Evolutionary conservation across 2,113 vertebrate species (phyloP), one percentile per base, ranked within the genome.

Genomic region (Lepidothrix coronata): DNA sequence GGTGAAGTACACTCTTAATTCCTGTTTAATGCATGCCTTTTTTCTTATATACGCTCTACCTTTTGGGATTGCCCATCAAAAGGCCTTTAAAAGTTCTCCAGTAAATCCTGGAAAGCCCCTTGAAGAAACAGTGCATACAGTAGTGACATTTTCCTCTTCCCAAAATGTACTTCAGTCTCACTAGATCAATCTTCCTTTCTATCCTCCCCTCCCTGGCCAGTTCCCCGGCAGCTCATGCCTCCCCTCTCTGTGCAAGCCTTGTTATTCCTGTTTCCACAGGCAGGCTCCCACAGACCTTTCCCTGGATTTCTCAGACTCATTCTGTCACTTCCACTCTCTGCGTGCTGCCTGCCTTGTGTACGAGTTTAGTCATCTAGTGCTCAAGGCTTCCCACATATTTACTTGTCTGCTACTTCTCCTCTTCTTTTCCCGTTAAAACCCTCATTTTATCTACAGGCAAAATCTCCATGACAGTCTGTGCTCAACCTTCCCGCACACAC

Each of bases 301-400:
- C 79, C 27, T 41, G 51, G 59, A n/a, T 85, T 85, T 55, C 59
- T 85, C 95, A 90, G 78, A 72, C 72, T 87, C 66, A 52, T 93
- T 81, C 93, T 93, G 93, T 91, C 88, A 86, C 75, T 85, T 90
- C 55, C 35, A 71, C 72, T 96, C 88, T 70, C 61, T 35, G 61
- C 2, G 2, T 9, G 33, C 72, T 63, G 78, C 61, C 77, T 62
- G 43, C 46, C 41, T 59, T 71, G 59, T 28, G 85, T 39, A 74
- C 1, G 3, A 77, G 75, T 67, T 92, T 16, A 66, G 85, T 31
- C 82, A 89, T 16, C 63, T 19, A 48, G 30, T 1, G 17, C 61
- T 86, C 41, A 49, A 78, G 57, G 90, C 85, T 88, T 86, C 63
- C 46, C 27, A 14, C 12, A 0, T 72, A 48, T 65, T 85, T 65